Evolutionary conservation across 2,888 invertebrate genomes (phyloP).

Genomic region (Andrena chrysosceles): DNA sequence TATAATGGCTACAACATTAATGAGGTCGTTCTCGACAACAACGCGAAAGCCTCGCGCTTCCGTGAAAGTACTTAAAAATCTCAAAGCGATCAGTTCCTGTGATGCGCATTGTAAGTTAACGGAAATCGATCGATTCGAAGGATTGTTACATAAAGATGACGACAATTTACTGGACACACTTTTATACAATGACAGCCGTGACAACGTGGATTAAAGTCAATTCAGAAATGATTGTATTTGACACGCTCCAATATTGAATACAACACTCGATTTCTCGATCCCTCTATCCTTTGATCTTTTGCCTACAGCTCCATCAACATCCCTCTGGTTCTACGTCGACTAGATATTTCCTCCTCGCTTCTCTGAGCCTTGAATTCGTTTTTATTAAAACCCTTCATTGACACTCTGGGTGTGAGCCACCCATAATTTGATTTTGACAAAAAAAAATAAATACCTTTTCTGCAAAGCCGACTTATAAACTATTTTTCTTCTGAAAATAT

Average conservation of each 20-base stretch:
- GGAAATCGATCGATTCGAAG: neutral
- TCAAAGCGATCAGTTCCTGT: conserved; percentile 25
- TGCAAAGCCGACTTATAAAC: too few species aligned
- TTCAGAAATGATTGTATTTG: neutral
- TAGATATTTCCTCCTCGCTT: neutral
- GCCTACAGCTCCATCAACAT: too few species aligned
- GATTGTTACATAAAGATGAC: neutral
- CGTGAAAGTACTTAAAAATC: conserved; percentile 48
- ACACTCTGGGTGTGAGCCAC: too few species aligned
- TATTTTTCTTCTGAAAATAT: neutral
- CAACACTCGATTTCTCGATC: neutral
- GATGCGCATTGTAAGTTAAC: conserved; percentile 3
- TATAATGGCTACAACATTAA: conserved; percentile 74
- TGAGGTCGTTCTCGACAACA: conserved; percentile 62
- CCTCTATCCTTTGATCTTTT: neutral
- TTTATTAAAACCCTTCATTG: neutral
- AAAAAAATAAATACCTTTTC: too few species aligned
- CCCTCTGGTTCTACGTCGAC: too few species aligned
- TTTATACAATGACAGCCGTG: conserved; percentile 7
- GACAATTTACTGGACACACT: neutral
- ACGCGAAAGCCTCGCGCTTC: conserved; percentile 43
- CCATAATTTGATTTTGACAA: too few species aligned
- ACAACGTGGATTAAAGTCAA: neutral
- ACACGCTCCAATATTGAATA: neutral
- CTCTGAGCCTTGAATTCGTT: neutral